Evolutionary conservation across 2,888 invertebrate species (phyloP).

Genomic region (Pterostichus niger): DNA sequence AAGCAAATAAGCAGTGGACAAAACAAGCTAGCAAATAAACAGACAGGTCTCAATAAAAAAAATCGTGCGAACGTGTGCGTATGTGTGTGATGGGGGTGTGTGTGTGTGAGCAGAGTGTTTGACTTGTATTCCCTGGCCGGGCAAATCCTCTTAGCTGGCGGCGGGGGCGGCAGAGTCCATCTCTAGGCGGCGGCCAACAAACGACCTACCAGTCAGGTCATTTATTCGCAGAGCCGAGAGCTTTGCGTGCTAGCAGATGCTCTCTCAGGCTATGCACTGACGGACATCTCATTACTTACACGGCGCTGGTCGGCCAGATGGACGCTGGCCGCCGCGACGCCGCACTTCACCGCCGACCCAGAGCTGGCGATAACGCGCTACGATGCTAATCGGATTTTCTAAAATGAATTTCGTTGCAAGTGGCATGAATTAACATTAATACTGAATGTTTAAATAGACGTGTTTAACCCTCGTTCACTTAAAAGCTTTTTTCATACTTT

Average conservation of each 20-base stretch:
- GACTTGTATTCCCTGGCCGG: conserved; percentile 60
- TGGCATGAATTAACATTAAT: conserved; percentile 44
- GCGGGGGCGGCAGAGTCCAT: conserved; percentile 53
- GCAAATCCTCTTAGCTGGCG: conserved; percentile 62
- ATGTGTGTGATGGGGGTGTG: conserved; percentile 35
- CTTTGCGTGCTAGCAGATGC: conserved; percentile 65
- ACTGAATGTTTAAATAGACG: conserved; percentile 6
- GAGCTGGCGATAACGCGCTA: conserved; percentile 5
- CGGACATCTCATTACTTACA: conserved; percentile 67
- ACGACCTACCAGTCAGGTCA: conserved; percentile 64
- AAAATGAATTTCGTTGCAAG: conserved; percentile 56
- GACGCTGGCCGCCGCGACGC: neutral
- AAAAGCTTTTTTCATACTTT: conserved; percentile 38
- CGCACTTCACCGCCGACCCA: neutral
- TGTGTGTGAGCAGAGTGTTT: conserved; percentile 44
- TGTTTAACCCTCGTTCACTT: conserved; percentile 4
- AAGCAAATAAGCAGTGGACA: conserved; percentile 30
- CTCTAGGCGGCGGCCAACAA: conserved; percentile 42
- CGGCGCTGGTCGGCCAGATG: conserved; percentile 26
- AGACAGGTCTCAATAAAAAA: conserved; percentile 59
- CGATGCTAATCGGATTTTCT: conserved; percentile 55
- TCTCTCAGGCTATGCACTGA: conserved; percentile 43
- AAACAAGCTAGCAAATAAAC: conserved; percentile 59
- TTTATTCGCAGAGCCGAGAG: conserved; percentile 58
- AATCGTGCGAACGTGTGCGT: conserved; percentile 39